A percentile compares a stretch with the other conserved stretches of the same genome.
These are phyloP conservation scores for Puffinus mauretanicus DNA, from an alignment of 2,113 vertebrate genomes.

Conservation along the genomic window DNA sequence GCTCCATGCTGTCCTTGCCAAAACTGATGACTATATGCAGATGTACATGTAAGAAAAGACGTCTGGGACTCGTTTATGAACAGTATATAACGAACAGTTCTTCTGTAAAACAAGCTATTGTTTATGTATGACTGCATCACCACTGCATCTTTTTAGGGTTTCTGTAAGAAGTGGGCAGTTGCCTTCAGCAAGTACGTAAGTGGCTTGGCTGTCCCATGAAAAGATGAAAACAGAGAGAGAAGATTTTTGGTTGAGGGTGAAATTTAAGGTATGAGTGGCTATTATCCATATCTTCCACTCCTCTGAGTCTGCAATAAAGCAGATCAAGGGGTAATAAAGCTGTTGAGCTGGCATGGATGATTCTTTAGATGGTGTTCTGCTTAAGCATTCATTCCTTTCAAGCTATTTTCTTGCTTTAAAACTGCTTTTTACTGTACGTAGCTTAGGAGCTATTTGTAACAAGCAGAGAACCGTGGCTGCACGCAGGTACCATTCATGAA, in stretches of 20 bases:
- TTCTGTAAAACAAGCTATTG: not conserved
- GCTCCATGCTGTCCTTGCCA: not conserved
- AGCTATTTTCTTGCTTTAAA: not conserved
- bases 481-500: not conserved
- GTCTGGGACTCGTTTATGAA: not conserved
- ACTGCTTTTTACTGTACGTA: not conserved
- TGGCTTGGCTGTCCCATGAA: not conserved
- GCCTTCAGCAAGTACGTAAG: not conserved
- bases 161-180: not conserved
- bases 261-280: not conserved
- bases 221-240: not conserved
- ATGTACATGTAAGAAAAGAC: not conserved
- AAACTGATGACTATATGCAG: not conserved
- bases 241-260: not conserved
- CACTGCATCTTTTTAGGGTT: not conserved
- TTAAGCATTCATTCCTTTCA: not conserved
- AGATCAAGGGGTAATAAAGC: not conserved
- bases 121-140: not conserved
- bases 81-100: not conserved
- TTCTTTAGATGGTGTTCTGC: not conserved
- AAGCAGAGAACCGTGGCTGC: not conserved
- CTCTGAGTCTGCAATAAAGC: not conserved
- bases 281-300: not conserved
- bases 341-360: not conserved
- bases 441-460: not conserved